Conservation (phyloP, 2,113 vertebrate species). For the Anas platyrhynchos region DNA sequence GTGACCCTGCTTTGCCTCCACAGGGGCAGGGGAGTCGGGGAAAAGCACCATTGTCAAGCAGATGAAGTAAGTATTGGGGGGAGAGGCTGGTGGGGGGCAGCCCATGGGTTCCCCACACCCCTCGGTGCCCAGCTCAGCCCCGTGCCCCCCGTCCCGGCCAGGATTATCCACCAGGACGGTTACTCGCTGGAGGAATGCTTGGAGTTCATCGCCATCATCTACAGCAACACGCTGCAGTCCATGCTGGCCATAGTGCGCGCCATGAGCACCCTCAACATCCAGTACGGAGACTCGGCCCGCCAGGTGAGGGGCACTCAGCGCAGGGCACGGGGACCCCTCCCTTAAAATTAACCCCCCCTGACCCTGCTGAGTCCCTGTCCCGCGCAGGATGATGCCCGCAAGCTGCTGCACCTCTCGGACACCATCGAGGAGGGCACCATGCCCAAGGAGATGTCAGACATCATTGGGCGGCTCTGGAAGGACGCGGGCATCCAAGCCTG, state of each 20-base stretch:
- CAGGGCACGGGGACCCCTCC: too few species aligned
- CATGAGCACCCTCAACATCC: constrained; percentile 91
- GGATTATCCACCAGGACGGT: constrained; percentile 98
- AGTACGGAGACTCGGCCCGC: constrained; percentile 86
- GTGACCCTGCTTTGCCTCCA: neutral
- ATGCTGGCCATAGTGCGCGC: constrained; percentile 94
- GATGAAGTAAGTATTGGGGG: constrained; percentile 92
- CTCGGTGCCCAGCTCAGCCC: neutral
- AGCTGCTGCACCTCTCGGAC: constrained; percentile 93
- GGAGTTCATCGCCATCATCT: constrained; percentile 95
- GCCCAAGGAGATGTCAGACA: constrained; percentile 95
- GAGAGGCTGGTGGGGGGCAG: too few species aligned
- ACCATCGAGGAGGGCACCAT: constrained; percentile 96
- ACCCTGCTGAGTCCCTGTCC: neutral
- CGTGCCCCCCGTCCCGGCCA: neutral
- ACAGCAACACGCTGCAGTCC: constrained; percentile 96
- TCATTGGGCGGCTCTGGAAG: constrained; percentile 94
- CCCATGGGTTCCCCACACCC: neutral
- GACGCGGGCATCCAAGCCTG: constrained; percentile 93
- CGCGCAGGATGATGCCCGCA: constrained; percentile 90
- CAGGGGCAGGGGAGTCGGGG: constrained; percentile 96
- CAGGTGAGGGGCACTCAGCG: constrained; percentile 75
- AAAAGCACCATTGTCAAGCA: constrained; percentile 99
- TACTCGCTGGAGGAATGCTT: constrained; percentile 95
- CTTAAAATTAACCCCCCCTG: too few species aligned